A percentile compares a stretch with the other conserved stretches of the same genome.
Conservation (phyloP, 2,888 invertebrate genomes). For the Hirtodrosophila alboralis region DNA sequence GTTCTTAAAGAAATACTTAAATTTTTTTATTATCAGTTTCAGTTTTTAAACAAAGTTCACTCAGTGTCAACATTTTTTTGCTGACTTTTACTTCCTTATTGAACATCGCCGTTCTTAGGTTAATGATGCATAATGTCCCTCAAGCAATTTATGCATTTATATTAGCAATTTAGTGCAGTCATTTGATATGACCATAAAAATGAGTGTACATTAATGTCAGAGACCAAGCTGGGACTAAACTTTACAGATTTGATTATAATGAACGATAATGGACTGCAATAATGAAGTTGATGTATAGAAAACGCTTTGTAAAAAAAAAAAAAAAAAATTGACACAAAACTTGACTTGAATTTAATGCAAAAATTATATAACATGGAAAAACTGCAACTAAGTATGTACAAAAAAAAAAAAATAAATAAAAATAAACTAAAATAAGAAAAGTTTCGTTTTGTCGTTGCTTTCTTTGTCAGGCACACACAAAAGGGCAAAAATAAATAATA, state of each 20-base stretch:
- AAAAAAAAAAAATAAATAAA: too few relatives aligned
- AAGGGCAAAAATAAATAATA: constrained; percentile 11
- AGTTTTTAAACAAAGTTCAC: constrained; percentile 5
- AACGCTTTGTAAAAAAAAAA: neutral
- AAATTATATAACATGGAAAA: constrained; percentile 11
- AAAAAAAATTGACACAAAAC: constrained; percentile 7
- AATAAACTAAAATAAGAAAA: too few relatives aligned
- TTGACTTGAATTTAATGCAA: constrained; percentile 33
- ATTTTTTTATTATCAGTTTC: constrained; percentile 1
- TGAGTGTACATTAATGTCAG: constrained; percentile 33
- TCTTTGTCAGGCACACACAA: constrained; percentile 5
- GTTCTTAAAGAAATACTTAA: too few relatives aligned
- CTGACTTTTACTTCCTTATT: neutral
- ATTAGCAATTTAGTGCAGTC: constrained; percentile 38
- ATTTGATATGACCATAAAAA: constrained; percentile 51
- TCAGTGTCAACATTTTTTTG: constrained; percentile 9
- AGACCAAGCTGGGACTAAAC: constrained; percentile 40
- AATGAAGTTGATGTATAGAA: constrained; percentile 10
- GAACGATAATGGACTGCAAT: constrained; percentile 45
- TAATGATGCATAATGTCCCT: constrained; percentile 30
- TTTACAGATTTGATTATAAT: constrained; percentile 48
- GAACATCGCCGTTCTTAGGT: constrained; percentile 8
- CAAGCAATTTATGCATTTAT: constrained; percentile 36
- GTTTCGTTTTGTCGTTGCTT: constrained; percentile 11
- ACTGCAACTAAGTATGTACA: constrained; percentile 1